Conservation (phyloP, 2,797 vertebrate genomes). For the Sitta carolinensis region DNA sequence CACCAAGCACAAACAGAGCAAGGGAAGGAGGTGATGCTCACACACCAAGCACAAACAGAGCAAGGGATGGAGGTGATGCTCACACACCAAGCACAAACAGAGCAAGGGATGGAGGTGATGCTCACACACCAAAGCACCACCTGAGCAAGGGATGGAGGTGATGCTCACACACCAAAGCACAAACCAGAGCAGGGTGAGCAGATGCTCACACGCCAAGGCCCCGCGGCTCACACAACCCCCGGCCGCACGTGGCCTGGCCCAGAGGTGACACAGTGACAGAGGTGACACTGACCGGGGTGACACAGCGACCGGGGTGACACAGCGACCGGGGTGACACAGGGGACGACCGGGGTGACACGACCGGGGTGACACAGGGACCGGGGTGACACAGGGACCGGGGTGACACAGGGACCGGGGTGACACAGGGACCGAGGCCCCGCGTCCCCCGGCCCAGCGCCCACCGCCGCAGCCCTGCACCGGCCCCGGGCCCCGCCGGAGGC, state of each 20-base stretch:
- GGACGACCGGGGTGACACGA: too few relatives aligned
- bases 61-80: not conserved
- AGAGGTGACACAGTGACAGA: not conserved
- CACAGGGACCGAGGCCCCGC: not conserved
- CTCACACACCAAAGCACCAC: not conserved
- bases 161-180: not conserved
- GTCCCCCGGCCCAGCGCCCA: not conserved
- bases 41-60: rapidly evolving
- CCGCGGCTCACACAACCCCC: not conserved
- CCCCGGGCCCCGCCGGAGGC: not conserved
- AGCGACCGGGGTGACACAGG: too few relatives aligned
- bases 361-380: too few relatives aligned
- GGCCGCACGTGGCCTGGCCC: not conserved
- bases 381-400: too few relatives aligned
- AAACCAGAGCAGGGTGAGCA: not conserved
- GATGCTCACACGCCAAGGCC: not conserved
- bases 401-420: not conserved
- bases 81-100: not conserved
- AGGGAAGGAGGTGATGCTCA: not conserved
- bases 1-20: rapidly evolving
- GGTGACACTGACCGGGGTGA: too few relatives aligned
- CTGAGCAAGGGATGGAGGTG: not conserved
- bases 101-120: not conserved
- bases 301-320: too few relatives aligned
- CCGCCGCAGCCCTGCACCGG: not conserved